These are phyloP conservation scores for Cossypha polioptera DNA, from an alignment of 2,797 vertebrate species.

Conservation along the genomic window DNA sequence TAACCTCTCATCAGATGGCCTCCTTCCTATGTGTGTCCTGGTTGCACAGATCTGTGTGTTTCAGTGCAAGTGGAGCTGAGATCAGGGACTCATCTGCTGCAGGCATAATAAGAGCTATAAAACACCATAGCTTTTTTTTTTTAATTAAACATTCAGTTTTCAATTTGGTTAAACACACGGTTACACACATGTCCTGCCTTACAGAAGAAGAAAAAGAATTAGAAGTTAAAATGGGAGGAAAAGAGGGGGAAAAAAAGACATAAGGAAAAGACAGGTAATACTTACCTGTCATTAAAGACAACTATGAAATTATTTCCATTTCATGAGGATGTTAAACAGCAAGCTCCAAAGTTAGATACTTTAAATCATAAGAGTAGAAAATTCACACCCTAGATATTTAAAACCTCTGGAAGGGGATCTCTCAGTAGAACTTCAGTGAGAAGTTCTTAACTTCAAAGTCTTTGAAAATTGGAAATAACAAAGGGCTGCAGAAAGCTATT, in stretches of 20 bases:
- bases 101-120: background rate
- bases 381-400: background rate
- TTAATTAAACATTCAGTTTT: background rate
- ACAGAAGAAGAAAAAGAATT: background rate
- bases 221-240: background rate
- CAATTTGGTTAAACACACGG: background rate
- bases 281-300: background rate
- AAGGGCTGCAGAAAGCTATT: background rate
- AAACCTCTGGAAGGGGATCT: background rate
- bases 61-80: background rate
- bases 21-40: rapidly evolving
- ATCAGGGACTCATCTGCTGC: background rate
- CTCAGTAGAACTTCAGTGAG: background rate
- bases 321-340: background rate
- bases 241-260: rapidly evolving
- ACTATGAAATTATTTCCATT: background rate
- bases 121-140: background rate
- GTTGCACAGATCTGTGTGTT: background rate
- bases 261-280: background rate
- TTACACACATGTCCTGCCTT: background rate
- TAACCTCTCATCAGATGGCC: background rate
- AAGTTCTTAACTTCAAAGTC: background rate
- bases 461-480: background rate
- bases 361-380: background rate
- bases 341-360: background rate